phyloP scores from a whole-genome alignment of 2,113 vertebrate species.

The Melanocharis versteri region DNA sequence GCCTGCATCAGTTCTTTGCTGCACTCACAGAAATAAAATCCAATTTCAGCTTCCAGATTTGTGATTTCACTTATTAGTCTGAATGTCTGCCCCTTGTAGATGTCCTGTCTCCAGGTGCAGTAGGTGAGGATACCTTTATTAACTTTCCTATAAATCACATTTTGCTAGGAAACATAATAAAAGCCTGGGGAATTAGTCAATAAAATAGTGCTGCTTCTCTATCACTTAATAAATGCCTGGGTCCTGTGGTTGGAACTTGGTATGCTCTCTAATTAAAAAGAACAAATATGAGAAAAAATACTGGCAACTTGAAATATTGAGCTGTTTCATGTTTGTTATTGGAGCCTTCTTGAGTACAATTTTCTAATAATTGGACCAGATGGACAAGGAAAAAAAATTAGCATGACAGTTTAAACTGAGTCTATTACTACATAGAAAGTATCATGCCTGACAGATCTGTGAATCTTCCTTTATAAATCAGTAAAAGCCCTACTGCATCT shows the following conservation, averaged over 20 bases:
- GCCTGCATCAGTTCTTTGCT: neutral
- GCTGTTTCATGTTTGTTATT: conserved; percentile 27
- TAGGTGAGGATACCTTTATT: conserved; percentile 64
- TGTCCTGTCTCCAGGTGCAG: conserved; percentile 49
- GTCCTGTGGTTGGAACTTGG: neutral
- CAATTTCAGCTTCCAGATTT: conserved; percentile 49
- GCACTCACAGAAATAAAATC: conserved; percentile 23
- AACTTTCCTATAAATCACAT: conserved; percentile 58
- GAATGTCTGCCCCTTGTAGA: conserved; percentile 45
- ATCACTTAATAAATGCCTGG: conserved; percentile 49
- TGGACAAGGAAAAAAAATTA: conserved; percentile 16
- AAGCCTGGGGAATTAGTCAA: conserved; percentile 57
- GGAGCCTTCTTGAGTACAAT: conserved; percentile 10
- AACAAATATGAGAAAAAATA: conserved; percentile 57
- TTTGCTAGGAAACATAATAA: conserved; percentile 63
- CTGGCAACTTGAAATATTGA: conserved; percentile 46
- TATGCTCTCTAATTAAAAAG: conserved; percentile 59
- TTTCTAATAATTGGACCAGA: conserved; percentile 41
- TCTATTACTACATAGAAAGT: neutral
- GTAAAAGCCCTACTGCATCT: neutral
- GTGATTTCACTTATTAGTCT: conserved; percentile 55
- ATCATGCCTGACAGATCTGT: neutral
- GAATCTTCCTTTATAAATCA: neutral
- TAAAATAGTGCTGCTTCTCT: conserved; percentile 39
- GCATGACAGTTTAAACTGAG: neutral